These are phyloP conservation scores for Rhopalosiphum maidis DNA, from an alignment of 1,140 invertebrate species.

Conservation along the genomic window DNA sequence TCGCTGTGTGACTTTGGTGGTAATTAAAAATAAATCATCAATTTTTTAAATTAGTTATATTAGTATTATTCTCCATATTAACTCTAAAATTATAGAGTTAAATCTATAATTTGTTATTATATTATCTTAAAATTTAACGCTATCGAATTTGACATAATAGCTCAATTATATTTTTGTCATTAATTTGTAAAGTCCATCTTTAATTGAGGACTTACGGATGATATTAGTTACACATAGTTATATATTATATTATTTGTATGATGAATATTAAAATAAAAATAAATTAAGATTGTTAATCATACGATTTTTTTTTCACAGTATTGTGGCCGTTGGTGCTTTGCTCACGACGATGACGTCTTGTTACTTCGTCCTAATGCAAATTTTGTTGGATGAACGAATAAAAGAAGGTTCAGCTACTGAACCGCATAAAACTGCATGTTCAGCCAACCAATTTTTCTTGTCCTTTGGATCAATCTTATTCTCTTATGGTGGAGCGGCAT, in stretches of 20 bases:
- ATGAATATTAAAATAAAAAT: neutral
- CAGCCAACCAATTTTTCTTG: constrained; percentile 67
- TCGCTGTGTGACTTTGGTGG: no score
- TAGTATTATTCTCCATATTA: no score
- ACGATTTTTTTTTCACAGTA: constrained; percentile 61
- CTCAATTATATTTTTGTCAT: no score
- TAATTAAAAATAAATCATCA: no score
- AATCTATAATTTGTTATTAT: no score
- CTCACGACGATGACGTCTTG: constrained; percentile 68
- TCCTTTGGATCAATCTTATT: constrained; percentile 73
- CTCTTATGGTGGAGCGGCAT: constrained; percentile 72
- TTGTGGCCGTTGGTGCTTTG: constrained; percentile 68
- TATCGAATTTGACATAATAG: no score
- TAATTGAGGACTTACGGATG: neutral
- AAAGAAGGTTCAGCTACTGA: constrained; percentile 57
- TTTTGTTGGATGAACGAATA: constrained; percentile 64
- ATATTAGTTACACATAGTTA: neutral
- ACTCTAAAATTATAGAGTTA: no score
- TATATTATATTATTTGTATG: neutral
- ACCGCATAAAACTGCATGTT: no score
- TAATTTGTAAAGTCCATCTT: no score
- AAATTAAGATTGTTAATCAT: neutral
- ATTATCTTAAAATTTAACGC: no score
- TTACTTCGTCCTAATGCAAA: constrained; percentile 69
- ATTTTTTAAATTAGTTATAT: no score